A percentile compares a stretch with the other conserved stretches of the same genome.
These are phyloP conservation scores for Agrochola circellaris DNA, from an alignment of 2,888 invertebrate genomes.

Conservation along the genomic window DNA sequence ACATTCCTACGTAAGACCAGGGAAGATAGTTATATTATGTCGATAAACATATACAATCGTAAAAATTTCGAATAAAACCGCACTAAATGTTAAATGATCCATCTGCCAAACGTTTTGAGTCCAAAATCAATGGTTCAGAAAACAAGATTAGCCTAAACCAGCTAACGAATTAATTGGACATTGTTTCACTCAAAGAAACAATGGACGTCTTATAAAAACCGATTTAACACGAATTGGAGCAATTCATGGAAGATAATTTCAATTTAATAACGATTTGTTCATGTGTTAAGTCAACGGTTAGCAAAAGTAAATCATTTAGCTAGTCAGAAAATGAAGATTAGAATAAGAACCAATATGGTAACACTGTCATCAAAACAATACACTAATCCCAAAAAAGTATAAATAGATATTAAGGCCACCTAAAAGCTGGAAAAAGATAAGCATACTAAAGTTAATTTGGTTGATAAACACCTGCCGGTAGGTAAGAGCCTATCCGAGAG, in stretches of 20 bases:
- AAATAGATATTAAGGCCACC: background rate
- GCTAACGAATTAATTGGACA: slow-evolving; percentile 20
- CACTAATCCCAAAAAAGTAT: background rate
- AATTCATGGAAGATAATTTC: slow-evolving; percentile 10
- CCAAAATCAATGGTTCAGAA: slow-evolving; percentile 39
- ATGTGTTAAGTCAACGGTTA: background rate
- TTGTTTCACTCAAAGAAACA: slow-evolving; percentile 26
- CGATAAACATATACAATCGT: background rate
- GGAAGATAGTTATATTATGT: background rate
- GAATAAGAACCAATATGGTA: background rate
- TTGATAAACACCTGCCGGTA: slow-evolving; percentile 45
- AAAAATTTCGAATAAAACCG: background rate
- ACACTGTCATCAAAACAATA: background rate
- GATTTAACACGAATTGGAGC: slow-evolving; percentile 6
- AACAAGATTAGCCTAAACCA: slow-evolving; percentile 21
- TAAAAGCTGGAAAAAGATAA: slow-evolving; percentile 25
- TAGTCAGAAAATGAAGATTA: background rate
- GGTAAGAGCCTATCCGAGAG: slow-evolving; percentile 57
- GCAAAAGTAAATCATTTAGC: background rate
- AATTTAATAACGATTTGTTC: background rate
- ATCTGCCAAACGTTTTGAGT: background rate
- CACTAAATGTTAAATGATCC: background rate
- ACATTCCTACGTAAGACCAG: slow-evolving; percentile 3
- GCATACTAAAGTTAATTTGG: slow-evolving; percentile 48
- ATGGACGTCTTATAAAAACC: background rate